These are phyloP conservation scores for Venusia cambrica DNA, from an alignment of 2,888 invertebrate genomes.

Conservation along the genomic window DNA sequence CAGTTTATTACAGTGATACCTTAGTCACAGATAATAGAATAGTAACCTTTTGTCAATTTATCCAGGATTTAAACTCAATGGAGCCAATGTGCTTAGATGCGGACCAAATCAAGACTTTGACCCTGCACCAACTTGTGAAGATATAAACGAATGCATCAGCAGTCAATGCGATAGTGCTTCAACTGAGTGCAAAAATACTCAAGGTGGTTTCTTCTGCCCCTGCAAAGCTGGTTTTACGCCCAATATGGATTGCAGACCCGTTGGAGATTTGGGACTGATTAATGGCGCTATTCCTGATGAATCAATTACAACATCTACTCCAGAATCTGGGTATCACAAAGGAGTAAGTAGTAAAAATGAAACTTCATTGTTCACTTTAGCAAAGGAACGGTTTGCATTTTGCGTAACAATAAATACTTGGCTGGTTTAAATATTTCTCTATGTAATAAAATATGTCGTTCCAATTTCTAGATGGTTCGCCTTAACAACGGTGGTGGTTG, in stretches of 20 bases:
- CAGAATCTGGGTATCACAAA: slow-evolving; percentile 91
- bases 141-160: slow-evolving; percentile 93
- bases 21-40: too few species aligned
- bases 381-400: too few species aligned
- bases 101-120: slow-evolving; percentile 92
- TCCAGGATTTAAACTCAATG: slow-evolving; percentile 92
- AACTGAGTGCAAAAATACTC: slow-evolving; percentile 93
- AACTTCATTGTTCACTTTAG: background rate
- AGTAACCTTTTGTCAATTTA: too few species aligned
- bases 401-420: too few species aligned
- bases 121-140: slow-evolving; percentile 93
- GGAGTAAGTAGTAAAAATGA: slow-evolving; percentile 76
- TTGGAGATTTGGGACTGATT: slow-evolving; percentile 92
- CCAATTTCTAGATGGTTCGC: slow-evolving; percentile 85
- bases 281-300: slow-evolving; percentile 95
- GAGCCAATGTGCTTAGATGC: slow-evolving; percentile 91
- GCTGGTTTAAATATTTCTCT: too few species aligned
- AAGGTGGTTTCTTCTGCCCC: slow-evolving; percentile 94
- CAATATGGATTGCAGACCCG: slow-evolving; percentile 93
- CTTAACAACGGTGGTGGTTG: slow-evolving; percentile 92
- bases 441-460: slow-evolving; percentile 23
- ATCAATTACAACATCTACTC: slow-evolving; percentile 91
- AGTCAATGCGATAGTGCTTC: slow-evolving; percentile 95
- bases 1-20: too few species aligned
- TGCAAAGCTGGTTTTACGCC: slow-evolving; percentile 92